Percentiles rank a stretch among this genome's conserved stretches.
Evolutionary conservation across 2,797 vertebrate genomes (phyloP).

Genomic region (Poecilia velifera): DNA sequence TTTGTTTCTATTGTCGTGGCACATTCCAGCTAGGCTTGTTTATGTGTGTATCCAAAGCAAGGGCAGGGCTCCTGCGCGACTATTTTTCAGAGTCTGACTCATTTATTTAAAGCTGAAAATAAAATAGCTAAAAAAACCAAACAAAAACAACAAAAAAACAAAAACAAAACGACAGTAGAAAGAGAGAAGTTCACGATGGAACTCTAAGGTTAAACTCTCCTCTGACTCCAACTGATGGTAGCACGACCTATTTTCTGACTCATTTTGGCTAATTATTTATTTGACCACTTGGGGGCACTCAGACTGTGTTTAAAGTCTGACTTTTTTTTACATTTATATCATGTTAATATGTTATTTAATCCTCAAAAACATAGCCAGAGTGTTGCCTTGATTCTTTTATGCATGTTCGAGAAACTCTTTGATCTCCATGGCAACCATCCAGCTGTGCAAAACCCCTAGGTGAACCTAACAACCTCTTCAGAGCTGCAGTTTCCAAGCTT

Average conservation of each 20-base stretch:
- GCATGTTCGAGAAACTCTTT: too few relatives aligned
- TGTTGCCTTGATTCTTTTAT: too few relatives aligned
- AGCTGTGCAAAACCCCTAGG: too few relatives aligned
- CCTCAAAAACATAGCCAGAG: too few relatives aligned
- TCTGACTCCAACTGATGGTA: background rate
- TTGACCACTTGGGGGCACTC: background rate
- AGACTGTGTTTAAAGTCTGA: too few relatives aligned
- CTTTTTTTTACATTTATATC: too few relatives aligned
- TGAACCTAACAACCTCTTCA: too few relatives aligned
- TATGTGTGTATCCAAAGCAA: conserved; percentile 61
- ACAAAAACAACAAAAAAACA: background rate
- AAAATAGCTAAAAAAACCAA: conserved; percentile 10
- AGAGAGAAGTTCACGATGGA: background rate
- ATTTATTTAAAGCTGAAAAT: conserved; percentile 50
- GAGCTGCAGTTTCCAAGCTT: too few relatives aligned
- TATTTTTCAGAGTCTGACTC: conserved; percentile 10
- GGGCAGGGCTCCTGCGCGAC: conserved; percentile 16
- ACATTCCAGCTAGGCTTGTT: conserved; percentile 71
- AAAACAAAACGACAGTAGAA: background rate
- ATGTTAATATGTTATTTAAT: too few relatives aligned
- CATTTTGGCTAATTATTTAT: background rate
- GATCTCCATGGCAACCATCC: too few relatives aligned
- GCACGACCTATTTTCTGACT: background rate
- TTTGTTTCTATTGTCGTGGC: conserved; percentile 67
- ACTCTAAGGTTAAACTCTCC: background rate